Evolutionary conservation across 1,140 invertebrate species (phyloP), one percentile per base, ranked within the genome.

Genomic region (Micrasema longulum): DNA sequence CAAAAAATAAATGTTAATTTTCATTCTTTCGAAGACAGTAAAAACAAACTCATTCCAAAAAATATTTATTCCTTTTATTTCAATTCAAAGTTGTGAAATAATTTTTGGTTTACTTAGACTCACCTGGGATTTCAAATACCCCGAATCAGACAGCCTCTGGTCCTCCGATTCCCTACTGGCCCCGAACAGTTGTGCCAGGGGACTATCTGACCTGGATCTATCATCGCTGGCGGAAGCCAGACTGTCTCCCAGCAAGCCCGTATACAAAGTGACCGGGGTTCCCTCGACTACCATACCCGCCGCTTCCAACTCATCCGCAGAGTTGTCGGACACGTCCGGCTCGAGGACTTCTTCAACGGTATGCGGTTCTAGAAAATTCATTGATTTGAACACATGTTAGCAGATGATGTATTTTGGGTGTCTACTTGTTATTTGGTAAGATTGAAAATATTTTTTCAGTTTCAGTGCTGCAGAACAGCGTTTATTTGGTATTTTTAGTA

Each of bases 61-160:
- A n/a, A n/a, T n/a, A n/a, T n/a, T n/a, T n/a, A n/a, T n/a, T n/a
- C n/a, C n/a, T n/a, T n/a, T n/a, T n/a, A n/a, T n/a, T n/a, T n/a
- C n/a, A n/a, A n/a, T n/a, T n/a, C n/a, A n/a, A n/a, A n/a, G n/a
- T n/a, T n/a, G n/a, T n/a, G n/a, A n/a, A n/a, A n/a, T n/a, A n/a
- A n/a, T n/a, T n/a, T n/a, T n/a, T n/a, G n/a, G n/a, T n/a, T n/a
- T n/a, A n/a, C n/a, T n/a, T n/a, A n/a, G n/a, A 16, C 11, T 31
- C 12, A 72, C 71, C 71, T 72, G 71, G 5, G 71, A 72, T 43
- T 72, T 72, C 4, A 63, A 6, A 41, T 72, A 72, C n/a, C 71
- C 71, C 14, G 71, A 72, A 53, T 72, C 71, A 1, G 55, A 67
- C 12, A 72, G 36, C 43, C 35, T 72, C 38, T 67, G 62, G n/a